phyloP scores from a whole-genome alignment of 2,797 vertebrate species.

The Tragopan temminckii region DNA sequence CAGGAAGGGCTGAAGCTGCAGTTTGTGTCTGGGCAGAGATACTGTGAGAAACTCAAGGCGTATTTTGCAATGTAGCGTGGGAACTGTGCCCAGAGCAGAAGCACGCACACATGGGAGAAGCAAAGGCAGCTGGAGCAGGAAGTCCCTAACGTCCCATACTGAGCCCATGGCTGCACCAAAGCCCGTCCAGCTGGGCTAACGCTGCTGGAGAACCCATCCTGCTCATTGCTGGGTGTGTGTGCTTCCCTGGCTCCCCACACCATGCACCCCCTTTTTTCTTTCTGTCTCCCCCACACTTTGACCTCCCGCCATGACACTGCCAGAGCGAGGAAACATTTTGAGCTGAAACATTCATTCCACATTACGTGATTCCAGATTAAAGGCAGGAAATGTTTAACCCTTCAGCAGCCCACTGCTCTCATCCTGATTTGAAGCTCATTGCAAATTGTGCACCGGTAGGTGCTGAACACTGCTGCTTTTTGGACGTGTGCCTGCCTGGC shows the following conservation, averaged over 20 bases:
- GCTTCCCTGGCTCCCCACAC: not conserved
- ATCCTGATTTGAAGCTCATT: not conserved
- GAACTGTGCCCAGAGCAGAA: constrained; percentile 31
- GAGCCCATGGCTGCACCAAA: not conserved
- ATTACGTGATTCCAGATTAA: constrained; percentile 63
- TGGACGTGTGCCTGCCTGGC: not conserved
- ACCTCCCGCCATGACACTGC: constrained; percentile 56
- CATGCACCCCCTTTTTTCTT: not conserved
- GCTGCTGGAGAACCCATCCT: not conserved
- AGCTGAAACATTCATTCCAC: constrained; percentile 69
- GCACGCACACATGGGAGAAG: not conserved
- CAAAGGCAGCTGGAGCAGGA: constrained; percentile 20
- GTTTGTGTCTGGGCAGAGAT: not conserved
- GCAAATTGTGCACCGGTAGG: not conserved
- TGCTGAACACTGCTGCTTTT: not conserved
- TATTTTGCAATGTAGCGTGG: constrained; percentile 27
- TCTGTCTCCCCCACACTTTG: constrained; percentile 32
- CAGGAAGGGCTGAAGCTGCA: not conserved
- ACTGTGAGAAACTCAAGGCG: constrained; percentile 44
- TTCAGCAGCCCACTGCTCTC: not conserved
- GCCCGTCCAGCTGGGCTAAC: not conserved
- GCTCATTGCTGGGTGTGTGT: not conserved
- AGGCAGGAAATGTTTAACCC: constrained; percentile 65
- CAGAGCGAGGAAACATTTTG: constrained; percentile 42
- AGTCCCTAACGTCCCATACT: not conserved